Evolutionary conservation across 1,140 invertebrate genomes (phyloP).

Genomic region (Achroia grisella): DNA sequence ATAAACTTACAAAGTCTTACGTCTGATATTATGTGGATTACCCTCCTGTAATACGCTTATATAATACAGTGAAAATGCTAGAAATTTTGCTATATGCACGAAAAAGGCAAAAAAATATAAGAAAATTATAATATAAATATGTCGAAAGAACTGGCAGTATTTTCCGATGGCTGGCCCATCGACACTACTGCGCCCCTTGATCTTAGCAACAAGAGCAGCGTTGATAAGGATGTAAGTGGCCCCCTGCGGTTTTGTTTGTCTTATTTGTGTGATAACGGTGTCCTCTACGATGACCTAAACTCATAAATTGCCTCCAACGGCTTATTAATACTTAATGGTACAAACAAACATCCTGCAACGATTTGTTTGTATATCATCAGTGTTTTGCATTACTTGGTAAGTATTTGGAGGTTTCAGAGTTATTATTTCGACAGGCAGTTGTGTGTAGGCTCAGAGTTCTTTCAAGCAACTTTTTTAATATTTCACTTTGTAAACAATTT

Average conservation of each 20-base stretch:
- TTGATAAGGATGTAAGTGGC: constrained; percentile 64
- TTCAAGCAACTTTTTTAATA: no score
- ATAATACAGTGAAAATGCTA: no score
- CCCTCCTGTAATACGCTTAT: no score
- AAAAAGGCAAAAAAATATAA: neutral
- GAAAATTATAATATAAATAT: neutral
- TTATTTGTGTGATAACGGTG: constrained; percentile 27
- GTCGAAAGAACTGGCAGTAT: constrained; percentile 17
- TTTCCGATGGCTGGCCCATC: constrained; percentile 62
- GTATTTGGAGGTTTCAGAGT: no score
- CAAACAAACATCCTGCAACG: constrained; percentile 11
- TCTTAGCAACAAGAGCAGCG: constrained; percentile 29
- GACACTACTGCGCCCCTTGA: constrained; percentile 59
- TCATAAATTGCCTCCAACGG: constrained; percentile 5
- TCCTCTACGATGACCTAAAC: constrained; percentile 33
- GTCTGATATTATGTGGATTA: no score
- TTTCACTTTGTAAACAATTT: neutral
- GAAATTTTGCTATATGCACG: neutral
- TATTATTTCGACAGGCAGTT: no score
- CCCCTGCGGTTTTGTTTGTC: constrained; percentile 65
- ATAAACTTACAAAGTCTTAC: no score
- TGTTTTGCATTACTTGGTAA: neutral
- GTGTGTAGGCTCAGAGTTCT: no score
- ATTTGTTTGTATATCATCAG: constrained; percentile 2
- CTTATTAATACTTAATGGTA: neutral